Evolutionary conservation across 2,888 invertebrate species (phyloP).

Genomic region (Sericinus montela): DNA sequence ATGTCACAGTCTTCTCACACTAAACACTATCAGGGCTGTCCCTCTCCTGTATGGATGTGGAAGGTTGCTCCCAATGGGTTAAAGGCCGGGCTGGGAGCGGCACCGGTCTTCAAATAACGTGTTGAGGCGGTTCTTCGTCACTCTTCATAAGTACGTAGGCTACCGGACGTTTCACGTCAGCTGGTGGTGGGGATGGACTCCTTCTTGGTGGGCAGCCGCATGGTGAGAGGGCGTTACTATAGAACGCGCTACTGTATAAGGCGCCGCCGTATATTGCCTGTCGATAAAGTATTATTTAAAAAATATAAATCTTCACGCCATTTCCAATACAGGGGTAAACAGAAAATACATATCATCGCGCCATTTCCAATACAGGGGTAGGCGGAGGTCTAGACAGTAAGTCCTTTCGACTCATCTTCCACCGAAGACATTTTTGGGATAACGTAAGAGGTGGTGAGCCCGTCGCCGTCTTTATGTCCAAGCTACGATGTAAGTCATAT

Average conservation of each 20-base stretch:
- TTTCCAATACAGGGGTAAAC: too few species aligned
- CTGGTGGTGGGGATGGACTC: conserved; percentile 60
- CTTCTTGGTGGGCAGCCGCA: conserved; percentile 69
- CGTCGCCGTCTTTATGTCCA: too few species aligned
- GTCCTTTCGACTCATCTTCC: too few species aligned
- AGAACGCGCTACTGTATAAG: conserved; percentile 66
- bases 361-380: too few species aligned
- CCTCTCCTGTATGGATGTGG: conserved; percentile 59
- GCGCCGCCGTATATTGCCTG: conserved; percentile 72
- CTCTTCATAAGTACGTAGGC: conserved; percentile 83
- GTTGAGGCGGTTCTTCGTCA: conserved; percentile 79
- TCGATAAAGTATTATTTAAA: too few species aligned
- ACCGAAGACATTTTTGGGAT: too few species aligned
- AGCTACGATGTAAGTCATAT: too few species aligned
- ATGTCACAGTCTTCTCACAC: conserved; percentile 21
- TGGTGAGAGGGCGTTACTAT: conserved; percentile 66
- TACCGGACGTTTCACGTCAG: conserved; percentile 74
- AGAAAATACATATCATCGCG: too few species aligned
- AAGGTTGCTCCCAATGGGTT: conserved; percentile 75
- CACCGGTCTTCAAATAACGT: conserved; percentile 92
- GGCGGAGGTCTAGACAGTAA: too few species aligned
- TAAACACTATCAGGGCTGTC: conserved; percentile 72
- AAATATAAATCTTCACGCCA: too few species aligned
- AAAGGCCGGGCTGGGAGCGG: conserved; percentile 86
- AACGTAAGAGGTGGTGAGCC: too few species aligned